Percentiles rank a stretch among this genome's conserved stretches.
Conservation (phyloP, 92 coral and sea anemone species). For the Phenganax marumi region DNA sequence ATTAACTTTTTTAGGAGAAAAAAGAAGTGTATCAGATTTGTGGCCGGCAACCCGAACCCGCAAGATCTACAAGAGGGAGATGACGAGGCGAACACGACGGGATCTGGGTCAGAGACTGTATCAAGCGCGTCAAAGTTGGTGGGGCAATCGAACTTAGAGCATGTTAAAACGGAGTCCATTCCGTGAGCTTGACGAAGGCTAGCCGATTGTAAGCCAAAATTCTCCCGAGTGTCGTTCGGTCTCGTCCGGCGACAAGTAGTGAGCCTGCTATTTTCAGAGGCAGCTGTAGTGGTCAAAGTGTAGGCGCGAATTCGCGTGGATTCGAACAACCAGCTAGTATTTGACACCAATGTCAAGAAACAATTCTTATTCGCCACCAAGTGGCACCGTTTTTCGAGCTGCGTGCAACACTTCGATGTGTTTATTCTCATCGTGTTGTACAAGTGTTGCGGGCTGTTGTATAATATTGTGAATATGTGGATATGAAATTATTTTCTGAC, state of each 20-base stretch:
- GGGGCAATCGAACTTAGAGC: slow-evolving; percentile 30
- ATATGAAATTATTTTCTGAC: slow-evolving; percentile 31
- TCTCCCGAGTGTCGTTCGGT: background rate
- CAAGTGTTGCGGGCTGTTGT: slow-evolving; percentile 4
- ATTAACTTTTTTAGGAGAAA: slow-evolving; percentile 70
- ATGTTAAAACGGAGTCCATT: slow-evolving; percentile 26
- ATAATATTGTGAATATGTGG: slow-evolving; percentile 32
- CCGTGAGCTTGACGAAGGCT: slow-evolving; percentile 2
- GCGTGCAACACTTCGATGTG: background rate
- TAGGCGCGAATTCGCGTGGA: background rate
- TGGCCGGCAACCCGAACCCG: slow-evolving; percentile 78
- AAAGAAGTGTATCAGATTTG: slow-evolving; percentile 92
- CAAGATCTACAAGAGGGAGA: slow-evolving; percentile 66
- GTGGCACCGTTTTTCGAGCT: no score
- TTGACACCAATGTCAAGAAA: background rate
- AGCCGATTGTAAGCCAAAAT: background rate
- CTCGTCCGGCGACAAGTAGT: background rate
- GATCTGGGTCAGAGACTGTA: slow-evolving; percentile 51
- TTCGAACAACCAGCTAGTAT: background rate
- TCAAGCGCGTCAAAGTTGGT: slow-evolving; percentile 10
- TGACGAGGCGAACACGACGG: slow-evolving; percentile 61
- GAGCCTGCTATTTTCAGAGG: background rate
- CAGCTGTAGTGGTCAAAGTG: background rate
- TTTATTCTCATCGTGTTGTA: background rate
- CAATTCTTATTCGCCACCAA: no score